Base-by-base conservation (phyloP, 2,113 vertebrate species). In the Jaculus jaculus region DNA sequence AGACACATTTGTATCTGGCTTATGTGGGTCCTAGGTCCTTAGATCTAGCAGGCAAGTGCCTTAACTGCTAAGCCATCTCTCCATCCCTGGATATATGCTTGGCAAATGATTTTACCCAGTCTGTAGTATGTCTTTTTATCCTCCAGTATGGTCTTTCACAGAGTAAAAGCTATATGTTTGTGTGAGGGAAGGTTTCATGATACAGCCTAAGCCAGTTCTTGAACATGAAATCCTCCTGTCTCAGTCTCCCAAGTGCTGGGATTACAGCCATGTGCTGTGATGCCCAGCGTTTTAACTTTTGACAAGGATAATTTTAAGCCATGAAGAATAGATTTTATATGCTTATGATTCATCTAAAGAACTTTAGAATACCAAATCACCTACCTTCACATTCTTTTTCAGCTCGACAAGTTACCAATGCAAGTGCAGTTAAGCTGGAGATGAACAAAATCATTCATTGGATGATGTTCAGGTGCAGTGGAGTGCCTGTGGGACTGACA, bases 341-440 rank as follows among this genome's bases (percentile, higher is more conserved):
- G 60, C 83, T 95, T 84, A 34, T 92, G 28, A 85, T 73, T 66
- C 21, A 77, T 68, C 11, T 92, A 63, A 71, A 83, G 26, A 78
- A 84, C 87, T 95, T 93, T 85, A 83, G 84, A 77, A 90, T 84
- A 32, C 54, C 61, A 85, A 61, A 74, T 92, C 87, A 78, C 37
- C 30, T 68, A 8, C 5, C 77, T 13, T 65, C 12, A 74, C 18
- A n/a, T 87, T 77, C 24, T 65, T 88, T 86, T 93, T n/a, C 23
- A 90, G 20, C 37, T 84, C 18, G 39, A 72, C 26, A 28, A 75
- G 20, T 89, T 75, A 30, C n/a, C 66, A 84, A 3, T n/a, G 15
- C 4, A 58, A 66, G 24, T n/a, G 24, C n/a, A 34, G 47, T 93
- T 89, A 80, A 66, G 73, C 69, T 54, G 78, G 54, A 89, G 30